These are phyloP conservation scores for Porites evermanni DNA, from an alignment of 92 coral and sea anemone species.

Conservation along the genomic window DNA sequence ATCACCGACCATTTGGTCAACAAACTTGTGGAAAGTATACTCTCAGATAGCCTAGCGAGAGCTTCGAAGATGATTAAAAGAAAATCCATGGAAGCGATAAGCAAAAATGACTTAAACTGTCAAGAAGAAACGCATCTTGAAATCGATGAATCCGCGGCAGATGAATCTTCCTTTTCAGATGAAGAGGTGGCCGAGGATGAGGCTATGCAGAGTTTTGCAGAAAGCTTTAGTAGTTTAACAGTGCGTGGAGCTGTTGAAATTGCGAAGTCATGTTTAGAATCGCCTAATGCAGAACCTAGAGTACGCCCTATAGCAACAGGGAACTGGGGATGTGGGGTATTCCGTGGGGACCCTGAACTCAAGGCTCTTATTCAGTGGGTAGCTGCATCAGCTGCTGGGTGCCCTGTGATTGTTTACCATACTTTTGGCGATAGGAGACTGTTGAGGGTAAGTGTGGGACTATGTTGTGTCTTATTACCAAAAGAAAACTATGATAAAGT, in stretches of 20 bases:
- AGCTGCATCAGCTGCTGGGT: slow-evolving; percentile 86
- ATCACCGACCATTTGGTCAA: slow-evolving; percentile 14
- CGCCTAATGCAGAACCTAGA: slow-evolving; percentile 9
- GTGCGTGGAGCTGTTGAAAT: slow-evolving; percentile 48
- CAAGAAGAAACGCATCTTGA: not conserved
- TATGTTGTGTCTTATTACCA: no score
- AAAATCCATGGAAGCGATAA: not conserved
- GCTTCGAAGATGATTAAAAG: slow-evolving; percentile 1
- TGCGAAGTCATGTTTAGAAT: slow-evolving; percentile 36
- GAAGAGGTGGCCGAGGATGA: not conserved
- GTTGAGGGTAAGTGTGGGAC: slow-evolving; percentile 52
- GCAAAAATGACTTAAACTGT: not conserved
- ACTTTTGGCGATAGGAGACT: slow-evolving; percentile 71
- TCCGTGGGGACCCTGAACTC: slow-evolving; percentile 76
- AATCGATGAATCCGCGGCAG: not conserved
- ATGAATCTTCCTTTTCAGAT: slow-evolving; percentile 5
- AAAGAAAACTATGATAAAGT: no score
- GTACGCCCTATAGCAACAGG: slow-evolving; percentile 80
- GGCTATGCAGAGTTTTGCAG: slow-evolving; percentile 33
- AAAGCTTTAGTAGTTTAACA: slow-evolving; percentile 39
- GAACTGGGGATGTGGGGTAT: slow-evolving; percentile 80
- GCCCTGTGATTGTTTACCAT: slow-evolving; percentile 79
- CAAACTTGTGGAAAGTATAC: slow-evolving; percentile 21
- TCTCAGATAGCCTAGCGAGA: slow-evolving; percentile 13
- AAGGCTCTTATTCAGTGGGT: slow-evolving; percentile 89